Base-by-base conservation (phyloP, 2,113 vertebrate genomes). In the Eurypyga helias region DNA sequence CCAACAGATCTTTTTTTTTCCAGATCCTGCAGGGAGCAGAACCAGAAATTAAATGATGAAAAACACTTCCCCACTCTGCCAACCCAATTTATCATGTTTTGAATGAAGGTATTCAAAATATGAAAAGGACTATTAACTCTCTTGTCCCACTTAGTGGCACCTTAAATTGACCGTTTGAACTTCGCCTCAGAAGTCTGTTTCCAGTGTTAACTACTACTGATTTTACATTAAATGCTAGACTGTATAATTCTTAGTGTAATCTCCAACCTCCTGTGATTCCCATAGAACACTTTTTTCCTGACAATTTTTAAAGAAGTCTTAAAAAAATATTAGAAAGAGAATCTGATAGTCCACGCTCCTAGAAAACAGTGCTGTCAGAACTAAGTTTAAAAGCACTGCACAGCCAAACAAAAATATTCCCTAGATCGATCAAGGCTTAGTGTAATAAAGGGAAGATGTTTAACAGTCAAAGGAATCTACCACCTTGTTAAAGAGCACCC, bases 21-120 rank as follows among this genome's bases (percentile, higher is more conserved):
- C 29, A 77, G 55, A 90, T 17, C 33, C 46, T 6, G 3, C 23
- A 58, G 51, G 52, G 69, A 84, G 54, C 54, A 84, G 51, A 89
- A 89, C 7, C 64, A 71, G 25, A 93, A 81, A 64, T 36, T 48
- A 84, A 60, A 57, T 46, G 25, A 66, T 18, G 14, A 70, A 87
- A 92, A 90, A 58, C 65, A 86, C 20, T 29, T 46, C 6, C 33
- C 25, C 17, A 7, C 6, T 4, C 10, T 78, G 69, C 51, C 64
- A 92, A 89, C 45, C 38, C 51, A 70, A 73, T 46, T 75, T 25
- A 75, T 24, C 31, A 8, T 45, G 78, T n/a, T 81, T 60, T 69
- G 54, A 90, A 91, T 33, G 19, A 33, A 92, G 31, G 48, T 91
- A 93, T 83, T 89, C 93, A 83, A 95, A 83, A 91, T 13, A 90